These are phyloP conservation scores for Plagiodera versicolora DNA, from an alignment of 2,888 invertebrate genomes.

Conservation along the genomic window DNA sequence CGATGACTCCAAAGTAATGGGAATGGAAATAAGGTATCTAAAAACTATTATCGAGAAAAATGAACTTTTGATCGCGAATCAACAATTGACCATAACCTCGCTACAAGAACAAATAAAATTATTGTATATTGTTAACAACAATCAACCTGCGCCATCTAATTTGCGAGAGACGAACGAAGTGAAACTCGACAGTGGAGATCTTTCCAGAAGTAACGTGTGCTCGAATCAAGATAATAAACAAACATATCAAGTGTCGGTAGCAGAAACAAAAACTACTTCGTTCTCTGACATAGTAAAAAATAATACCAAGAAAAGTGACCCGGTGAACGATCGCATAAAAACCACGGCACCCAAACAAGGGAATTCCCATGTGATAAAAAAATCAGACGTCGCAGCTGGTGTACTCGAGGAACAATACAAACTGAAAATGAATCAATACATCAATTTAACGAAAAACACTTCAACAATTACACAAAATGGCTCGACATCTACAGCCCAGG, in stretches of 20 bases:
- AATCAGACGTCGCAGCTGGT: neutral
- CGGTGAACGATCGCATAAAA: neutral
- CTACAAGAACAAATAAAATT: neutral
- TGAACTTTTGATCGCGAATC: neutral
- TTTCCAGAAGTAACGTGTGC: neutral
- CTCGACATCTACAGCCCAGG: neutral
- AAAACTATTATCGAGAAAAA: conserved; percentile 5
- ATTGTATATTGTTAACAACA: neutral
- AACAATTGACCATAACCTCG: conserved; percentile 1
- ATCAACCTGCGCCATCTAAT: conserved; percentile 1
- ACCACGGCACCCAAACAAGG: neutral
- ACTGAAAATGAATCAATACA: neutral
- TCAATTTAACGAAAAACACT: neutral
- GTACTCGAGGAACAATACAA: neutral
- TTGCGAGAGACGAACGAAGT: neutral
- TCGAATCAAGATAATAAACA: neutral
- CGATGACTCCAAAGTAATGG: neutral
- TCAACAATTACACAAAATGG: neutral
- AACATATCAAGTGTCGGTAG: neutral
- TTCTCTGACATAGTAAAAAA: neutral
- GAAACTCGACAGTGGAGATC: neutral
- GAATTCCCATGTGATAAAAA: conserved; percentile 5
- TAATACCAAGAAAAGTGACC: neutral
- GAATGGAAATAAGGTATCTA: conserved; percentile 3
- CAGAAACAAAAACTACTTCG: neutral